Evolutionary conservation across 2,888 invertebrate species (phyloP).

Genomic region (Machimus atricapillus): DNA sequence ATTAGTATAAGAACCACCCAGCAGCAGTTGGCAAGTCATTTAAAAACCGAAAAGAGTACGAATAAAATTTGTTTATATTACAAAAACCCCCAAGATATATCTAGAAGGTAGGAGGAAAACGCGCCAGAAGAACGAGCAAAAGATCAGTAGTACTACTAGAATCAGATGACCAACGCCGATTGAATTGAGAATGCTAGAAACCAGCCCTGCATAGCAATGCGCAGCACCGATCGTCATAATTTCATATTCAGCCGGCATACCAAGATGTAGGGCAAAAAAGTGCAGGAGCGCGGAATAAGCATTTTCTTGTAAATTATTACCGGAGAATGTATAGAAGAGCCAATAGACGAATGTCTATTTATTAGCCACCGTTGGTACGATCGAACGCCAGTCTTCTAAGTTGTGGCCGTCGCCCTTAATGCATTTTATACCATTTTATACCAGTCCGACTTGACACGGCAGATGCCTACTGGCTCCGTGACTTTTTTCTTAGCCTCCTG

Average conservation of each 20-base stretch:
- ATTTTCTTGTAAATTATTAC: constrained; percentile 18
- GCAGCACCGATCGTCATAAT: constrained; percentile 9
- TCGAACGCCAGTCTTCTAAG: background rate
- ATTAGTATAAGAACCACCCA: constrained; percentile 8
- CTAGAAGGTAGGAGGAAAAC: background rate
- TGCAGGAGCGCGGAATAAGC: constrained; percentile 13
- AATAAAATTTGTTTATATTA: constrained; percentile 33
- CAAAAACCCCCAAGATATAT: background rate
- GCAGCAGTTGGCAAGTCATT: background rate
- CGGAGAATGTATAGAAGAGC: background rate
- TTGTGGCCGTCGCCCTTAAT: constrained; percentile 5
- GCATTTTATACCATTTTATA: background rate
- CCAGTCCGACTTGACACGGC: background rate
- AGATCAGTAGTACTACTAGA: constrained; percentile 6
- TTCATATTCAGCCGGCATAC: constrained; percentile 9
- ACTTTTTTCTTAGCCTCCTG: background rate
- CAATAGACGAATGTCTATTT: constrained; percentile 2
- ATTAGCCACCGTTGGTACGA: background rate
- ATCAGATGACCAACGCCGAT: background rate
- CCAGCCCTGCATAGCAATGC: constrained; percentile 11
- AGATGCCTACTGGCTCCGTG: background rate
- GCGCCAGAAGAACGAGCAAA: background rate
- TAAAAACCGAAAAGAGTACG: constrained; percentile 29
- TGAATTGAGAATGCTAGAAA: constrained; percentile 4
- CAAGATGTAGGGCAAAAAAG: constrained; percentile 30